phyloP scores from a whole-genome alignment of 2,797 vertebrate genomes.

The Florisuga fusca region DNA sequence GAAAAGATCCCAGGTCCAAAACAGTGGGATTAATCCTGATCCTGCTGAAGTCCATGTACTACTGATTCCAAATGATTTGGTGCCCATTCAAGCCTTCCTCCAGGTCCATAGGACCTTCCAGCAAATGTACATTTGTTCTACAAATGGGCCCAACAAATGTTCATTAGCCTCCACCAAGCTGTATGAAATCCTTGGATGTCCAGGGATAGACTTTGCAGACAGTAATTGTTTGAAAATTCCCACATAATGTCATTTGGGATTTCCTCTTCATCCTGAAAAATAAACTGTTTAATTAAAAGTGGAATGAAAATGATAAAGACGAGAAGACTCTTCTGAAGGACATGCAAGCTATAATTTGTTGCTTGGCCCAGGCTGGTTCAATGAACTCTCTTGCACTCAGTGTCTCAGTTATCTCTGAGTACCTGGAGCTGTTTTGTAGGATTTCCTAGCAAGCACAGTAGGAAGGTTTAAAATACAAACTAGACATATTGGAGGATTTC shows the following conservation, averaged over 20 bases:
- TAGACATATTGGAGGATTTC: not conserved
- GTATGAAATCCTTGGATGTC: not conserved
- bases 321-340: not conserved
- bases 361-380: not conserved
- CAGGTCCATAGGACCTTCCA: not conserved
- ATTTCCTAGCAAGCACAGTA: not conserved
- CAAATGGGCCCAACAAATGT: not conserved
- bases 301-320: conserved; percentile 11
- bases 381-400: not conserved
- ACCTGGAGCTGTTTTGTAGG: not conserved
- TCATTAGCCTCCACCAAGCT: not conserved
- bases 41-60: not conserved
- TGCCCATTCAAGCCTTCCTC: not conserved
- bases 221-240: conserved; percentile 12
- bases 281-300: conserved; percentile 33
- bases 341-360: not conserved
- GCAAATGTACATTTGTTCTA: not conserved
- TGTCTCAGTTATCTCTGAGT: not conserved
- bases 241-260: not conserved
- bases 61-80: not conserved
- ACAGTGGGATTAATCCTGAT: not conserved
- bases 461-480: not conserved
- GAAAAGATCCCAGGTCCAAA: not conserved
- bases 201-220: not conserved
- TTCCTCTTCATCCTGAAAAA: conserved; percentile 13